Conservation (phyloP, 23 tunicate species). For the Diplosoma virens region DNA sequence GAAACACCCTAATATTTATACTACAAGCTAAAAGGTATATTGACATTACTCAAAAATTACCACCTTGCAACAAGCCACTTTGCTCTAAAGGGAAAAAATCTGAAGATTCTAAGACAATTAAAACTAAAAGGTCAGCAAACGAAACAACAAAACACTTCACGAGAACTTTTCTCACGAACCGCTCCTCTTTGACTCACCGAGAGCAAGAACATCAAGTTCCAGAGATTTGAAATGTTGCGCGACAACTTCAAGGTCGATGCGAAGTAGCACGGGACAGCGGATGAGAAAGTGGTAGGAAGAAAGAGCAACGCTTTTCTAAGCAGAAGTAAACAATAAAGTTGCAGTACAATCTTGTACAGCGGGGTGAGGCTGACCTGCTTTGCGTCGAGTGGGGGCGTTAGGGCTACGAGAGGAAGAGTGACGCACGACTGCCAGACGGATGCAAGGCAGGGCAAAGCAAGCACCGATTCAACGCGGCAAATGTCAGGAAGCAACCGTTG, state of each 20-base stretch:
- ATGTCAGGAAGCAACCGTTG: conserved; percentile 50
- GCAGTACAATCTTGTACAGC: not conserved
- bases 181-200: conserved; percentile 69
- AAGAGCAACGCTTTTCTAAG: conserved; percentile 38
- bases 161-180: too few species aligned
- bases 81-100: too few species aligned
- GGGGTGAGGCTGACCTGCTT: not conserved
- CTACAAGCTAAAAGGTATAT: too few species aligned
- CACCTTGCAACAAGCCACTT: too few species aligned
- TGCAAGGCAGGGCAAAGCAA: conserved; percentile 50
- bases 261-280: conserved; percentile 67
- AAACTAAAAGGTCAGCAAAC: too few species aligned
- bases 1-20: too few species aligned
- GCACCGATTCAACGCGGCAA: conserved; percentile 32
- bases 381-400: conserved; percentile 35
- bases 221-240: conserved; percentile 45
- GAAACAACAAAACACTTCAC: too few species aligned
- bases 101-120: too few species aligned
- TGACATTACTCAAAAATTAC: too few species aligned
- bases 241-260: conserved; percentile 36
- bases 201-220: conserved; percentile 44
- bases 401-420: conserved; percentile 41
- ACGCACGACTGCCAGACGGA: conserved; percentile 87
- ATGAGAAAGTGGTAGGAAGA: conserved; percentile 61
- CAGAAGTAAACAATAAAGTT: not conserved